These are phyloP conservation scores for Stomatorhinus ivindoensis DNA, from an alignment of 2,113 vertebrate genomes.

Conservation along the genomic window DNA sequence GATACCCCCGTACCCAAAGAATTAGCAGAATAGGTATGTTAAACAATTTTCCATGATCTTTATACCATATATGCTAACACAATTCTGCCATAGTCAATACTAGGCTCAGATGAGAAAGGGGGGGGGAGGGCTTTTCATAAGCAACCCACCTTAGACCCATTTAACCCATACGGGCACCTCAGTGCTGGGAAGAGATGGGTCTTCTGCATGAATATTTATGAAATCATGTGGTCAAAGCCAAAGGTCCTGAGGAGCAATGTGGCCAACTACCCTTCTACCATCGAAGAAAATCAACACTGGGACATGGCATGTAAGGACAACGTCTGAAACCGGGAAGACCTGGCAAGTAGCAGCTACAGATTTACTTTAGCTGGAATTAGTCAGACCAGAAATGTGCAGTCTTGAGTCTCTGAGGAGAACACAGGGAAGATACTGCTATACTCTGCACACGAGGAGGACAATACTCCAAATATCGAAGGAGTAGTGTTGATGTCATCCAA, in stretches of 20 bases:
- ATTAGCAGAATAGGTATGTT: neutral
- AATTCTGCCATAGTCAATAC: neutral
- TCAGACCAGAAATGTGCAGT: no score
- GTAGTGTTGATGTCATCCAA: neutral
- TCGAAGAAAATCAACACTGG: neutral
- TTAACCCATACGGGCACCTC: no score
- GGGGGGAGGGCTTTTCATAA: no score
- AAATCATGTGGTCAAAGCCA: no score
- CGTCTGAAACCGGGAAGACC: neutral
- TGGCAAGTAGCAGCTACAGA: neutral
- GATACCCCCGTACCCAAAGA: neutral
- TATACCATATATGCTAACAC: neutral
- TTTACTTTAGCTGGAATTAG: neutral
- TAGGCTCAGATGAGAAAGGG: neutral
- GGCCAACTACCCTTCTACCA: no score
- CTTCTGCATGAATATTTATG: no score
- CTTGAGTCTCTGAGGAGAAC: neutral
- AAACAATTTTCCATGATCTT: neutral
- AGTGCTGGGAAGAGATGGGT: no score
- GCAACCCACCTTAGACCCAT: no score
- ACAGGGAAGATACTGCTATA: neutral
- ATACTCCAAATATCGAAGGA: neutral
- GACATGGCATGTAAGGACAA: neutral
- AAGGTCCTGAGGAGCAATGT: no score
- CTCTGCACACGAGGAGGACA: neutral